Conservation (phyloP, 35 echinoderm and acorn worm species). For the Heliocidaris tuberculata region DNA sequence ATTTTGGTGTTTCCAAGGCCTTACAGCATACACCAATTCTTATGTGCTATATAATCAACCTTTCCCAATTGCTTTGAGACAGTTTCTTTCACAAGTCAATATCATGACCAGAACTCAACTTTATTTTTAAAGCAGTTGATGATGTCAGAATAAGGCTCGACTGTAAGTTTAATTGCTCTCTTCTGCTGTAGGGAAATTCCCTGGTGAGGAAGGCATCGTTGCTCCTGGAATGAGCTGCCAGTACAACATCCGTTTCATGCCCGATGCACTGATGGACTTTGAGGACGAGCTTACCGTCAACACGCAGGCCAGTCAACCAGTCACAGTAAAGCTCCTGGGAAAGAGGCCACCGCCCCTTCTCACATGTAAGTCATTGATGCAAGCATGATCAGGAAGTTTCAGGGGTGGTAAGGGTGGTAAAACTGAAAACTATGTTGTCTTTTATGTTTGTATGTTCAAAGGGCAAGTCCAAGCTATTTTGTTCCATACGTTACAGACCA, state of each 20-base stretch:
- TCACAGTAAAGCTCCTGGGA: conserved; percentile 76
- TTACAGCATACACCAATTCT: too few species aligned
- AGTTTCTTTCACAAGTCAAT: too few species aligned
- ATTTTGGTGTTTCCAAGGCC: too few species aligned
- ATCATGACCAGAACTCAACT: too few species aligned
- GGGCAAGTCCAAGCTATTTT: too few species aligned
- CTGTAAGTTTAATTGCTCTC: neutral
- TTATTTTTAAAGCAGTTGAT: too few species aligned
- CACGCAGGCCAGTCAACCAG: conserved; percentile 79
- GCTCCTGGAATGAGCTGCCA: conserved; percentile 99
- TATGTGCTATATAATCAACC: too few species aligned
- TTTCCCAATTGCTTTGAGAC: too few species aligned
- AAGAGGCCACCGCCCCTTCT: conserved; percentile 77
- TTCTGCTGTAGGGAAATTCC: conserved; percentile 78
- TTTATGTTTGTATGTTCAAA: too few species aligned
- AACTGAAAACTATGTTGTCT: too few species aligned
- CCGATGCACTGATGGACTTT: conserved; percentile 97
- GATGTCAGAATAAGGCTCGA: neutral
- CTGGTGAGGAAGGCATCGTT: conserved; percentile 93
- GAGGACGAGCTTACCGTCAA: conserved; percentile 79
- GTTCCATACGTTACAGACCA: too few species aligned
- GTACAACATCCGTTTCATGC: conserved; percentile 97
- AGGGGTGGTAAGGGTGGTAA: too few species aligned
- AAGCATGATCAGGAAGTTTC: neutral
- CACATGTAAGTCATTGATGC: conserved; percentile 67